phyloP scores from a whole-genome alignment of 2,797 vertebrate species.

The Sebastes trivittatus region DNA sequence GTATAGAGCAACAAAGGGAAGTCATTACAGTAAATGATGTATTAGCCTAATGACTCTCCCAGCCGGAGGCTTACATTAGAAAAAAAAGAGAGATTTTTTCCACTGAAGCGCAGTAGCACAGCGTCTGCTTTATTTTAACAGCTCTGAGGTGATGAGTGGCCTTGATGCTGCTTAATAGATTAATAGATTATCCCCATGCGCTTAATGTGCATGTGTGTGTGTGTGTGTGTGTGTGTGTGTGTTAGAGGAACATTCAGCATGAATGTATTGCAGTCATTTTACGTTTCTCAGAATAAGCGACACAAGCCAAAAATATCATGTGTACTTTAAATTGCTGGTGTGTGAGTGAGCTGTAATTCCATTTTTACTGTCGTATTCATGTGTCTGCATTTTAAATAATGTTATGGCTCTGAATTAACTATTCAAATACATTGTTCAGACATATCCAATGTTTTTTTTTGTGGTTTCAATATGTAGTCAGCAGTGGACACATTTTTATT shows the following conservation, averaged over 20 bases:
- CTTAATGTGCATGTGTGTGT: not conserved
- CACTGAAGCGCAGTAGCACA: conserved; percentile 15
- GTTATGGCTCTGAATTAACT: conserved; percentile 14
- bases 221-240: not conserved
- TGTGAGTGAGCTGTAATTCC: conserved; percentile 33
- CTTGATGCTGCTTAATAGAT: conserved; percentile 46
- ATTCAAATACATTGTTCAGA: conserved; percentile 10
- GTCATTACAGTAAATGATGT: conserved; percentile 39
- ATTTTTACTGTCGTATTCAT: not conserved
- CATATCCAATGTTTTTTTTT: not conserved
- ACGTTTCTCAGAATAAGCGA: not conserved
- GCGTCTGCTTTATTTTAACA: conserved; percentile 29
- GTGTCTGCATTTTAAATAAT: conserved; percentile 31
- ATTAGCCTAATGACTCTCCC: conserved; percentile 31
- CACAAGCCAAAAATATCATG: conserved; percentile 6
- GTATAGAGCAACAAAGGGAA: conserved; percentile 18
- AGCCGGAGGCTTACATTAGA: not conserved
- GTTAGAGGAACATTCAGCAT: not conserved
- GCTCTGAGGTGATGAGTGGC: conserved; percentile 39
- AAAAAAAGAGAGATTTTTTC: conserved; percentile 18
- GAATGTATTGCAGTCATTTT: not conserved
- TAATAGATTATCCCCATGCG: conserved; percentile 42
- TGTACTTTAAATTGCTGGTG: conserved; percentile 1
- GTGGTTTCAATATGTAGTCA: not conserved
- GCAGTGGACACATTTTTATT: not conserved